Base-by-base conservation (phyloP, 2,113 vertebrate species). In the Myotis lucifugus region DNA sequence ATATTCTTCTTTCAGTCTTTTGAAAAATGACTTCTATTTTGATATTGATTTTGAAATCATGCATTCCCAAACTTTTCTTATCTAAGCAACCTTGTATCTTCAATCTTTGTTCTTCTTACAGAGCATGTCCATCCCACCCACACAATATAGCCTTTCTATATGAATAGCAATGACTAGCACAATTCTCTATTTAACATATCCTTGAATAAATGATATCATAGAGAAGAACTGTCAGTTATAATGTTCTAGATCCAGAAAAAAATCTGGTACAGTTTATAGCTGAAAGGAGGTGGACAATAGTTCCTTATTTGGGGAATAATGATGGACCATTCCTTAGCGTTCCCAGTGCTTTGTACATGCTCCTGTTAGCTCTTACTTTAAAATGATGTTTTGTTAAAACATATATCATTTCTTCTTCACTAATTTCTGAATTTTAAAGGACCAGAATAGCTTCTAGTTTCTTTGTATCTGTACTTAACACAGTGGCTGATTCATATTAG, bases 1-100 rank as follows among this genome's bases (percentile, higher is more conserved):
- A 91, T 88, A 83, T 52, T 95, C 61, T 90, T 61, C 67, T 85
- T 84, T 50, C 48, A 85, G 40, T 81, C 37, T 92, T 93, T 77
- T 87, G 67, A 93, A 54, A 93, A 96, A 91, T 93, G 52, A 69
- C 59, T 67, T 46, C 66, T 72, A 93, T 92, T 92, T 93, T 83
- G 27, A 48, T 76, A 93, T 88, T 97, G 92, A 92, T 91, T 97
- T 95, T 90, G 40, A 95, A 88, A 87, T 93, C 29, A 93, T 64
- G 18, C 2, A 90, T 88, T 67, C 5, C 34, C 25, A 61, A 79
- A 82, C 34, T 76, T 91, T 84, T 85, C 86, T 96, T 64, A 73
- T 59, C 12, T 17, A 84, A 85, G 42, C 40, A 78, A 34, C 17
- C 3, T 13, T 77, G 0, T 67, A 73, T 82, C 66, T 85, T 93